Evolutionary conservation across 2,113 vertebrate species (phyloP), one percentile per base, ranked within the genome.

Genomic region (Rhea americana): DNA sequence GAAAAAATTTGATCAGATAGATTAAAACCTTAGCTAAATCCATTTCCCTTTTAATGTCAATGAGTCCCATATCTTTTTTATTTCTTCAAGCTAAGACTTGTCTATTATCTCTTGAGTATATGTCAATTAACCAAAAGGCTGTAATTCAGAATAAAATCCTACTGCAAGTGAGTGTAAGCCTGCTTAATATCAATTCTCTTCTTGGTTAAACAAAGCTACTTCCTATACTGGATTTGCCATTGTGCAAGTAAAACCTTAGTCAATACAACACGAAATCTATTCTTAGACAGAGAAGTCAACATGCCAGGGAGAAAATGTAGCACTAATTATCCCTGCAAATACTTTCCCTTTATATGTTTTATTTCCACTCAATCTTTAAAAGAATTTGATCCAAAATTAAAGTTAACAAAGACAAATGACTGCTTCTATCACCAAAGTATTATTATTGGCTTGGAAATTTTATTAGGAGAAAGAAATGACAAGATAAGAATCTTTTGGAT

Each of bases 221-320:
- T 84, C 32, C 71, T 71, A 17, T 87, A 28, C 61, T 63, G 15
- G 26, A 17, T 30, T 83, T 87, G 20, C 41, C 20, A n/a, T 47
- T 90, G 35, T 77, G 76, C 45, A 88, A 95, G 72, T 45, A 66
- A 58, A 71, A 18, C 72, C 73, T 63, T 89, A 73, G 89, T 96
- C 77, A 50, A 94, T 93, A 87, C 21, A 19, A 67, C 32, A 79
- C 48, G 84, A 90, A 72, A 58, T 73, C 62, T 51, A 22, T 83
- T 62, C 56, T 80, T 72, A 82, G 22, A 39, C 37, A 65, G 65
- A 84, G 48, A 71, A 48, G 47, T 92, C 78, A 93, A 14, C 9
- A 7, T 47, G 19, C 8, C 68, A 77, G 39, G 63, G 37, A 39
- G 50, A 51, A 87, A 82, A 21, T 14, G 61, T 26, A 67, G 28